Conservation (phyloP, 2,797 vertebrate species). For the Denticeps clupeoides region DNA sequence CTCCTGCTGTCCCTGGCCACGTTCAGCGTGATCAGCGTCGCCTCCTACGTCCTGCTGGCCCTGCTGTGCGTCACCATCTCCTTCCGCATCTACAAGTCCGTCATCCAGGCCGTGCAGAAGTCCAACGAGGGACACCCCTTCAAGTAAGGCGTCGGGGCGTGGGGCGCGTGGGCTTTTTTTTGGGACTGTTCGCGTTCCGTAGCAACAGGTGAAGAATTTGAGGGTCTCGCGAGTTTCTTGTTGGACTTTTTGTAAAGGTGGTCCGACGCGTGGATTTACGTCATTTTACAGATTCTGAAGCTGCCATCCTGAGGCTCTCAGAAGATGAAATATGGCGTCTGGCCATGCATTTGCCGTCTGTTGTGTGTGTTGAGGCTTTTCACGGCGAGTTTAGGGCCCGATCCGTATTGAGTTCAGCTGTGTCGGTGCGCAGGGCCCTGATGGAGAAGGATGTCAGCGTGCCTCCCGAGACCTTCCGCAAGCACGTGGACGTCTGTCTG, state of each 20-base stretch:
- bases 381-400: too few relatives aligned
- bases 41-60: constrained; percentile 80
- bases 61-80: constrained; percentile 85
- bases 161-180: neutral
- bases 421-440: constrained; percentile 56
- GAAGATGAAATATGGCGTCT: too few relatives aligned
- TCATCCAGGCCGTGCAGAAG: constrained; percentile 86
- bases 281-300: too few relatives aligned
- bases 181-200: too few relatives aligned
- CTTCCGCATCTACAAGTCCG: constrained; percentile 87
- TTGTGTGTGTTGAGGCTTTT: neutral
- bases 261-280: neutral
- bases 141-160: constrained; percentile 58
- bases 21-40: constrained; percentile 85
- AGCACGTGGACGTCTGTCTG: constrained; percentile 67
- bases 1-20: constrained; percentile 81
- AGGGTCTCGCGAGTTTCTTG: too few relatives aligned
- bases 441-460: constrained; percentile 80
- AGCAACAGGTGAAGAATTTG: too few relatives aligned
- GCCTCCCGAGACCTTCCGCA: constrained; percentile 79
- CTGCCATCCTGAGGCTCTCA: too few relatives aligned
- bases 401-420: constrained; percentile 6
- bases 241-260: neutral
- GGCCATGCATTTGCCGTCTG: too few relatives aligned
- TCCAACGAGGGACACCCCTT: constrained; percentile 82